These are phyloP conservation scores for Prinia subflava DNA, from an alignment of 2,113 vertebrate genomes.

Conservation along the genomic window DNA sequence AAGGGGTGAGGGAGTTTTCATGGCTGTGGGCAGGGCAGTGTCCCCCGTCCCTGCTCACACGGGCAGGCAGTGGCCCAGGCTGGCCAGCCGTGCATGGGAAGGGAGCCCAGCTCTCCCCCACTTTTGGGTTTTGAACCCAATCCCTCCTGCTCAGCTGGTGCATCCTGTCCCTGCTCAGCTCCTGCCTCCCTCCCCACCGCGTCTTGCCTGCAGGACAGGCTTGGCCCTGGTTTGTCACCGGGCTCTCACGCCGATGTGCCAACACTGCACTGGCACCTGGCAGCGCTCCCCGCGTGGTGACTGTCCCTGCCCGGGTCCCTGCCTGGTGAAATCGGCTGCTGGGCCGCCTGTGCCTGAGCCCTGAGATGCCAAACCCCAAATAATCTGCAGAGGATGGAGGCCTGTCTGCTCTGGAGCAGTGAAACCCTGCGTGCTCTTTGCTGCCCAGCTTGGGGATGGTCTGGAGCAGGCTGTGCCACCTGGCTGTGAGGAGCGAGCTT, in stretches of 20 bases:
- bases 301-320: neutral
- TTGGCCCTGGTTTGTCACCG: neutral
- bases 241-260: neutral
- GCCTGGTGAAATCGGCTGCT: neutral
- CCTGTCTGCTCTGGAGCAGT: neutral
- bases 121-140: neutral
- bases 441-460: neutral
- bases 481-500: fast-evolving
- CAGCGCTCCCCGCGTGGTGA: fast-evolving
- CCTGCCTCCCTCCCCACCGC: neutral
- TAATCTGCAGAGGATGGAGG: neutral
- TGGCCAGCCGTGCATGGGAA: neutral
- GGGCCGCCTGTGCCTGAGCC: fast-evolving
- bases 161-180: neutral
- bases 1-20: neutral
- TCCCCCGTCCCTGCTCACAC: fast-evolving
- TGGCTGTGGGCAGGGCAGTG: neutral
- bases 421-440: neutral
- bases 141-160: neutral
- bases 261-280: neutral
- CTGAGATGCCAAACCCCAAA: neutral
- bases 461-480: neutral
- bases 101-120: neutral
- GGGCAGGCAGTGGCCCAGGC: neutral
- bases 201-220: conserved; percentile 26